phyloP scores from a whole-genome alignment of 2,797 vertebrate genomes.

The Allenopithecus nigroviridis region DNA sequence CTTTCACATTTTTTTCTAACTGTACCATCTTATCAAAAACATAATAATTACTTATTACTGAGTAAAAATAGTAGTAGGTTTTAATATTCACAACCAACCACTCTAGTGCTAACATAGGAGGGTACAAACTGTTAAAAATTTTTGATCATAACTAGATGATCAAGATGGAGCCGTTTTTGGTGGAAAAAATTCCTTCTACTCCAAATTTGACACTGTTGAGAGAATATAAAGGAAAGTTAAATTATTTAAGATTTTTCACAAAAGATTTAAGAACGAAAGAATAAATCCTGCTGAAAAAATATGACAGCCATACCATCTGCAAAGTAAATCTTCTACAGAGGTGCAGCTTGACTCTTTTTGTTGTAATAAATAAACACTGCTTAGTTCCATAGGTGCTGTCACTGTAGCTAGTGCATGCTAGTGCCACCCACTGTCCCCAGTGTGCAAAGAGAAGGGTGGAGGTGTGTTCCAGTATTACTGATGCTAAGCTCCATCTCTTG shows the following conservation, averaged over 20 bases:
- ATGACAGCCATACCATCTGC: neutral
- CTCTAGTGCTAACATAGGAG: neutral
- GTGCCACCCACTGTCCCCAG: neutral
- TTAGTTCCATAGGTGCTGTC: neutral
- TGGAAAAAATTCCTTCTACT: neutral
- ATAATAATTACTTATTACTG: neutral
- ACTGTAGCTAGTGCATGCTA: neutral
- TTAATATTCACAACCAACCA: neutral
- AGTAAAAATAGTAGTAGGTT: neutral
- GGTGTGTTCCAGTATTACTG: neutral
- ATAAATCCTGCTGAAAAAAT: neutral
- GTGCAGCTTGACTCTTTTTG: neutral
- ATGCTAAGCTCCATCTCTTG: neutral
- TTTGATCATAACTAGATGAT: neutral
- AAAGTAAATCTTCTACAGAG: neutral
- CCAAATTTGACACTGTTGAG: neutral
- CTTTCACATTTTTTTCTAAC: neutral
- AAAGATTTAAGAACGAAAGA: neutral
- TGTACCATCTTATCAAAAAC: neutral
- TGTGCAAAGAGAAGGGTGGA: neutral
- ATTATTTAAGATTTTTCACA: neutral
- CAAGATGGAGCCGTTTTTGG: neutral
- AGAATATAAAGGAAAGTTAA: neutral
- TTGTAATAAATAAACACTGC: neutral
- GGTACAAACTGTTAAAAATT: neutral